Percentiles rank a stretch among this genome's conserved stretches.
These are phyloP conservation scores for Drosophila hydei DNA, from an alignment of 1,140 invertebrate species.

Conservation along the genomic window DNA sequence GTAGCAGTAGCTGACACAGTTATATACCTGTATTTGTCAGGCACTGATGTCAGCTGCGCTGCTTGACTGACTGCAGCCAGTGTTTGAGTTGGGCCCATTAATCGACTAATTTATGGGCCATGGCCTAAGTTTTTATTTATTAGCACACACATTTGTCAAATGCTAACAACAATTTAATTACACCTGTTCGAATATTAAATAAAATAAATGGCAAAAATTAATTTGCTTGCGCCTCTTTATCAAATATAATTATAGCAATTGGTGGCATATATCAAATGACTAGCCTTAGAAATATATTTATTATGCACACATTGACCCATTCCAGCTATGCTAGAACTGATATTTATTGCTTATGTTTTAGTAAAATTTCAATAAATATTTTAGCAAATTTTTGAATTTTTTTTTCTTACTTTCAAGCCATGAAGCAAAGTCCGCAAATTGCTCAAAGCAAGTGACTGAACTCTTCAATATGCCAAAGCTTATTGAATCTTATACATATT, in stretches of 20 bases:
- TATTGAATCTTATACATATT: background rate
- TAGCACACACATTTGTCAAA: conserved; percentile 6
- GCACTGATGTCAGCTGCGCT: conserved; percentile 2
- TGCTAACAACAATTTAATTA: conserved; percentile 6
- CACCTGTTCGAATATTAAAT: background rate
- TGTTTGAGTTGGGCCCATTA: conserved; percentile 61
- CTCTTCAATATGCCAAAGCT: background rate
- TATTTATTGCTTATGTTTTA: too few relatives aligned
- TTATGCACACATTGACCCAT: too few relatives aligned
- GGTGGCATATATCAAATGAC: too few relatives aligned
- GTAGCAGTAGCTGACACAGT: too few relatives aligned
- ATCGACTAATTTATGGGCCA: conserved; percentile 62
- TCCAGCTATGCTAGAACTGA: too few relatives aligned
- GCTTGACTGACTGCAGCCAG: conserved; percentile 24
- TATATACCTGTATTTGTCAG: background rate
- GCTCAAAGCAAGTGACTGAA: background rate
- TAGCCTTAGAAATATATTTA: too few relatives aligned
- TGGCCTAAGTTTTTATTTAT: background rate
- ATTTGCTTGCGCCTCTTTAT: background rate
- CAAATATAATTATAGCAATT: too few relatives aligned
- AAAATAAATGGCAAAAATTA: background rate
- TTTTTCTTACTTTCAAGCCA: background rate
- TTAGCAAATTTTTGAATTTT: background rate
- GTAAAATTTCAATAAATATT: background rate
- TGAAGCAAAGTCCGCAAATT: background rate